A percentile compares a stretch with the other conserved stretches of the same genome.
Conservation (phyloP, 2,113 vertebrate genomes). For the Fregata magnificens region DNA sequence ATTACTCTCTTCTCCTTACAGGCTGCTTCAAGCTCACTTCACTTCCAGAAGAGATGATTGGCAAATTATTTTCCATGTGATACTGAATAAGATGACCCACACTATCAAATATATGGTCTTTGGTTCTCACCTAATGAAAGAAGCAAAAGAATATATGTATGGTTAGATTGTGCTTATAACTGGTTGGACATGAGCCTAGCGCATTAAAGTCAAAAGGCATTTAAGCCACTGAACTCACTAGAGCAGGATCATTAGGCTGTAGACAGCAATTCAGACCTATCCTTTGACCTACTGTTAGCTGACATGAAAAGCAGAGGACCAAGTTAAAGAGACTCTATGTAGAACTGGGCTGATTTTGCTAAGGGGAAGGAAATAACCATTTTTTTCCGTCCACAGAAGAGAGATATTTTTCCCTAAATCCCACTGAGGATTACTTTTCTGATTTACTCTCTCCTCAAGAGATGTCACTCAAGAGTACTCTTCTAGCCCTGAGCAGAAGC, state of each 20-base stretch:
- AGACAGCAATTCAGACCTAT: neutral
- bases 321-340: neutral
- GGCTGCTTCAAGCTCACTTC: conserved; percentile 89
- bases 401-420: neutral
- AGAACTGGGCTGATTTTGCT: neutral
- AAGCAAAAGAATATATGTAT: conserved; percentile 12
- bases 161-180: neutral
- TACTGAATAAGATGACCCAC: conserved; percentile 90
- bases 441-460: neutral
- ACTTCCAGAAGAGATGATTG: conserved; percentile 88
- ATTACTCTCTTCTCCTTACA: conserved; percentile 73
- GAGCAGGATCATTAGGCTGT: neutral
- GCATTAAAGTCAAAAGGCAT: neutral
- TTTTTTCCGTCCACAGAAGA: neutral
- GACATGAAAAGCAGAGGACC: neutral
- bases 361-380: neutral
- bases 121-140: conserved; percentile 86
- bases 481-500: neutral
- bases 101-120: conserved; percentile 86
- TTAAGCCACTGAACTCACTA: neutral
- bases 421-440: neutral
- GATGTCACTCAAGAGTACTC: neutral
- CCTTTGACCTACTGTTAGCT: neutral
- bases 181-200: neutral
- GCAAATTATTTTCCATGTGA: conserved; percentile 90